Base-by-base conservation (phyloP, 2,797 vertebrate species). In the Dallia pectoralis region DNA sequence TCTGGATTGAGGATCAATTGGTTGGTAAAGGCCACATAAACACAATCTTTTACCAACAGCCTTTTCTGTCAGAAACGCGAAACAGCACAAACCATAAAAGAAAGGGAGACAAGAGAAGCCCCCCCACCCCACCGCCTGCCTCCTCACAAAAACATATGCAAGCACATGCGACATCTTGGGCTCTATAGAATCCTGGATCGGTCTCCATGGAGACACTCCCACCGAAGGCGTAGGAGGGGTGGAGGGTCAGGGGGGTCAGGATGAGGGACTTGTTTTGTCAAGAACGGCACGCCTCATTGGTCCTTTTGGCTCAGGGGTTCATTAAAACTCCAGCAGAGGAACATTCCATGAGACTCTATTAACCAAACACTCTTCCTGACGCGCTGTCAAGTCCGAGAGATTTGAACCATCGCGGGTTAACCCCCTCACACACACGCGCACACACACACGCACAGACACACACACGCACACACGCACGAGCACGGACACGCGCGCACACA, bases 281-380 rank as follows among this genome's bases (percentile, higher is more conserved):
- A 89, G 89, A 82, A 59, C 83, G 88, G 83, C 88, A 92, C 69
- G 90, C 89, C 91, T 92, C 90, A 93, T 92, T 92, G 91, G 88
- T 85, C 87, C 89, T 90, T 92, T 93, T 92, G 86, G 89, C 77
- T 87, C 75, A 71, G 84, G 84, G 85, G 87, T 93, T 93, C 91
- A 94, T 93, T 93, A 93, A 93, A 93, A 89, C 88, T 81, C 87
- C 89, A 91, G 88, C 86, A 91, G 84, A 83, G 82, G 80, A 59
- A 89, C 91, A 92, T 93, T 93, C 91, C 91, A 91, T 79, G 86
- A 88, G 86, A 91, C 89, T 90, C 86, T 79, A 87, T 92, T 93
- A 91, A 93, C 87, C 85, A 84, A 82, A 87, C 81, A 73, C 81
- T 80, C 81, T 72, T 73, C 81, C 56, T 83, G 80, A 87, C 82